A percentile compares a stretch with the other conserved stretches of the same genome.
Conservation (phyloP, 2,888 invertebrate species). For the Drosophila melanosoma region DNA sequence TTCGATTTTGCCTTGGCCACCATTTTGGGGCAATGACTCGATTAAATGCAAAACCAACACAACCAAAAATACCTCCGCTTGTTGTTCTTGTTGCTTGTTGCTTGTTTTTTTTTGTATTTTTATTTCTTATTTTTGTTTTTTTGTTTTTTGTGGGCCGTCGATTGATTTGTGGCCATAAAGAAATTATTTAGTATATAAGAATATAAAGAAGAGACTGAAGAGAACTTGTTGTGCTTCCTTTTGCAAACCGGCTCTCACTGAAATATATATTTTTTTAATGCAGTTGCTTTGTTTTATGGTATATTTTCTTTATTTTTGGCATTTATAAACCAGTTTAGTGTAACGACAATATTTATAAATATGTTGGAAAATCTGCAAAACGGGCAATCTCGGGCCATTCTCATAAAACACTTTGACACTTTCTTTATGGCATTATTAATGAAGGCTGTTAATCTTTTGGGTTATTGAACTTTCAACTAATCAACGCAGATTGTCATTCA, state of each 20-base stretch:
- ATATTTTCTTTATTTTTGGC: constrained; percentile 25
- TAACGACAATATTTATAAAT: constrained; percentile 42
- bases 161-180: constrained; percentile 30
- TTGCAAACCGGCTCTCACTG: constrained; percentile 26
- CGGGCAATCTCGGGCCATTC: constrained; percentile 16
- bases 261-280: constrained; percentile 23
- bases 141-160: neutral
- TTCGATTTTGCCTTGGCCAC: constrained; percentile 47
- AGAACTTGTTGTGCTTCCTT: constrained; percentile 38
- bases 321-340: constrained; percentile 72
- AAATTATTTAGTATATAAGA: constrained; percentile 35
- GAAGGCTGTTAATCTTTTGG: constrained; percentile 38
- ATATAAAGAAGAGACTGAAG: constrained; percentile 5
- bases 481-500: constrained; percentile 21
- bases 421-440: constrained; percentile 58
- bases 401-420: constrained; percentile 66
- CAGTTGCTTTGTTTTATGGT: constrained; percentile 27
- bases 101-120: neutral
- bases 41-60: constrained; percentile 49
- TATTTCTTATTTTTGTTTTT: neutral
- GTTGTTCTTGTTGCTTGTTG: constrained; percentile 11
- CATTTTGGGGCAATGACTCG: constrained; percentile 79
- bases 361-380: constrained; percentile 57
- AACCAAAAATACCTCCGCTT: neutral
- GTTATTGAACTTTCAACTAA: constrained; percentile 62